phyloP scores from a whole-genome alignment of 2,888 invertebrate genomes.

The Amphipoea oculea region DNA sequence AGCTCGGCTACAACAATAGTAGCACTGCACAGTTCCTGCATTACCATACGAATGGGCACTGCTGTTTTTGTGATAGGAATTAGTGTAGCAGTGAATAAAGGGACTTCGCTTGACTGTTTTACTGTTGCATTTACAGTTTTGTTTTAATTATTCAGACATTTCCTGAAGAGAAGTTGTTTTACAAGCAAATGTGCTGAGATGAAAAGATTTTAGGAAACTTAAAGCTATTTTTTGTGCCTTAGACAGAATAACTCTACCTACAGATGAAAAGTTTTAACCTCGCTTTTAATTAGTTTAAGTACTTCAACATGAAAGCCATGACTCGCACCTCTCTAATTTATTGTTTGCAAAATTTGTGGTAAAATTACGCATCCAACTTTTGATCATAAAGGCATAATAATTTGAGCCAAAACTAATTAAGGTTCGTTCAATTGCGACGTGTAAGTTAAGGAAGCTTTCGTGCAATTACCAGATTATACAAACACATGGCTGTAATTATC shows the following conservation, averaged over 20 bases:
- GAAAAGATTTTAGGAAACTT: slow-evolving; percentile 21
- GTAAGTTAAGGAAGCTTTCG: slow-evolving; percentile 44
- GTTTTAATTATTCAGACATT: slow-evolving; percentile 43
- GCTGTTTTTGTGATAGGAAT: slow-evolving; percentile 66
- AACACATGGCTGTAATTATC: slow-evolving; percentile 37
- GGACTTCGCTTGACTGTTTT: slow-evolving; percentile 44
- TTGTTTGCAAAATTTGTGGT: slow-evolving; percentile 32
- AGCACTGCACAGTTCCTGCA: slow-evolving; percentile 58
- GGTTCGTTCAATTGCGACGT: slow-evolving; percentile 41
- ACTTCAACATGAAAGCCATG: slow-evolving; percentile 15
- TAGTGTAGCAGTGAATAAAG: slow-evolving; percentile 55
- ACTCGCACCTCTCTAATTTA: slow-evolving; percentile 36
- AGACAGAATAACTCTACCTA: neutral
- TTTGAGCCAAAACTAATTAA: slow-evolving; percentile 58
- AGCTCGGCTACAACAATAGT: slow-evolving; percentile 62
- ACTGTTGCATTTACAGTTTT: slow-evolving; percentile 32
- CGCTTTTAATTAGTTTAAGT: slow-evolving; percentile 39
- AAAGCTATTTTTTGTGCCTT: slow-evolving; percentile 12
- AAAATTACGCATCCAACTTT: slow-evolving; percentile 48
- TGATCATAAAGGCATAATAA: slow-evolving; percentile 51
- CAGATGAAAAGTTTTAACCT: slow-evolving; percentile 16
- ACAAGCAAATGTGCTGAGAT: slow-evolving; percentile 6
- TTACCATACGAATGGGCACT: slow-evolving; percentile 66
- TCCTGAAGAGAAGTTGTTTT: slow-evolving; percentile 17
- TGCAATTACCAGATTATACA: slow-evolving; percentile 39